phyloP scores from a whole-genome alignment of 2,113 vertebrate genomes.

The Pungitius pungitius region DNA sequence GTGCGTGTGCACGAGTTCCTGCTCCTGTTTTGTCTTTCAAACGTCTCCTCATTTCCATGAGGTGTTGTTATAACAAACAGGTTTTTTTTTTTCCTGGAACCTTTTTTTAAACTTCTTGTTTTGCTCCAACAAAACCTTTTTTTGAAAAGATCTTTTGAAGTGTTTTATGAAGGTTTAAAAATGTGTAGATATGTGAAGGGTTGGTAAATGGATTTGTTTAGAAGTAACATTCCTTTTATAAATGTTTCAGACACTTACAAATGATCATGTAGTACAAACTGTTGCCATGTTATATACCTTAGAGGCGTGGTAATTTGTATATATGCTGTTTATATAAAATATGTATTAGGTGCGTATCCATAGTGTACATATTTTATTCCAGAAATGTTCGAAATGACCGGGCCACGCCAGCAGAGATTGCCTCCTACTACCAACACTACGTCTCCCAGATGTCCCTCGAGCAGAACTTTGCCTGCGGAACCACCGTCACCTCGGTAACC shows the following conservation, averaged over 20 bases:
- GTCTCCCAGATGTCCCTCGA: conserved; percentile 79
- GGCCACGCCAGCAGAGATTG: conserved; percentile 82
- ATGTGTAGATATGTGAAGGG: neutral
- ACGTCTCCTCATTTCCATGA: conserved; percentile 8
- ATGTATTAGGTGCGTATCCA: neutral
- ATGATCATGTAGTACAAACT: no score
- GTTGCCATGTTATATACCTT: no score
- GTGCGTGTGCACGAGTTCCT: neutral
- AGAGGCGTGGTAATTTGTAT: neutral
- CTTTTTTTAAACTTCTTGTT: neutral
- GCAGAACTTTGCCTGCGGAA: conserved; percentile 77
- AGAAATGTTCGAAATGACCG: conserved; percentile 84
- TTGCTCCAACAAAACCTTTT: neutral
- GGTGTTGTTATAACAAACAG: no score
- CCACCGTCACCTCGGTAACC: conserved; percentile 76
- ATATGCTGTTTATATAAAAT: neutral
- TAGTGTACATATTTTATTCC: neutral
- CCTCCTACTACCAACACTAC: conserved; percentile 85
- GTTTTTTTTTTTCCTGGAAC: neutral
- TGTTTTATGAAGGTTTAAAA: neutral
- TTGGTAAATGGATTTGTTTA: neutral
- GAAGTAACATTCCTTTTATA: no score
- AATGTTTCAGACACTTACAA: no score
- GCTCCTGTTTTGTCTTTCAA: conserved; percentile 19
- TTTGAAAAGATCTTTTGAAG: no score